phyloP scores from a whole-genome alignment of 1,140 invertebrate genomes.

The Ips nitidus region DNA sequence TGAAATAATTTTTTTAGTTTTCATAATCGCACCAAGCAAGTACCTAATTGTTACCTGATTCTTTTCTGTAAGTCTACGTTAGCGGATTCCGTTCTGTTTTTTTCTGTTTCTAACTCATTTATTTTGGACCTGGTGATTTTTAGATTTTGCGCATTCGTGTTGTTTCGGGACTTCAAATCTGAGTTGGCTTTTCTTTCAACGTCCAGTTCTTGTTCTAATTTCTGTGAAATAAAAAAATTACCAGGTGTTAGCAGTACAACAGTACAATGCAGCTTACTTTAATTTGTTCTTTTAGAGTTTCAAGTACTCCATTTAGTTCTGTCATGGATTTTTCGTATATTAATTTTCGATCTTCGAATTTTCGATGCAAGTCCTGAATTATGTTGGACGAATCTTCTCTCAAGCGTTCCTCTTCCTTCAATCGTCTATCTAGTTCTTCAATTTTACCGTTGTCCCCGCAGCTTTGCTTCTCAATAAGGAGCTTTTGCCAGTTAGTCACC shows the following conservation, averaged over 20 bases:
- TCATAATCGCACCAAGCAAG: neutral
- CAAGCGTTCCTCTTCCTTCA: slow-evolving; percentile 40
- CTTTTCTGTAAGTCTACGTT: slow-evolving; percentile 39
- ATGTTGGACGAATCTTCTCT: slow-evolving; percentile 35
- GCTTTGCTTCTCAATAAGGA: slow-evolving; percentile 34
- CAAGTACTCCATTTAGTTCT: slow-evolving; percentile 39
- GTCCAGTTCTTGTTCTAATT: slow-evolving; percentile 44
- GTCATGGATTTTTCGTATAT: slow-evolving; percentile 37
- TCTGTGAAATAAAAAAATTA: slow-evolving; percentile 34
- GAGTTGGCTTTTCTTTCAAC: slow-evolving; percentile 39
- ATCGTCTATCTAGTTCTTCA: slow-evolving; percentile 35
- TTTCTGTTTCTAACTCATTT: slow-evolving; percentile 41
- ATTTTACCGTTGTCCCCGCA: slow-evolving; percentile 29
- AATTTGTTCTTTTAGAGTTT: slow-evolving; percentile 41
- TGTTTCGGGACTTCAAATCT: slow-evolving; percentile 39
- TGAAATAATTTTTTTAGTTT: slow-evolving; percentile 22
- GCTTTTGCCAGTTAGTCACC: slow-evolving; percentile 40
- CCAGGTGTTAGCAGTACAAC: too few species aligned
- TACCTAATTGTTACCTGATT: slow-evolving; percentile 34
- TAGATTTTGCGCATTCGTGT: slow-evolving; percentile 30
- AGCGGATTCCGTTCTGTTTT: slow-evolving; percentile 33
- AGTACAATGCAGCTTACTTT: slow-evolving; percentile 17
- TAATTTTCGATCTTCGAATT: slow-evolving; percentile 39
- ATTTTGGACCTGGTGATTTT: slow-evolving; percentile 39
- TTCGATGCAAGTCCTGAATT: slow-evolving; percentile 38